Conservation (phyloP, 2,888 invertebrate species). For the Melipona beecheii region DNA sequence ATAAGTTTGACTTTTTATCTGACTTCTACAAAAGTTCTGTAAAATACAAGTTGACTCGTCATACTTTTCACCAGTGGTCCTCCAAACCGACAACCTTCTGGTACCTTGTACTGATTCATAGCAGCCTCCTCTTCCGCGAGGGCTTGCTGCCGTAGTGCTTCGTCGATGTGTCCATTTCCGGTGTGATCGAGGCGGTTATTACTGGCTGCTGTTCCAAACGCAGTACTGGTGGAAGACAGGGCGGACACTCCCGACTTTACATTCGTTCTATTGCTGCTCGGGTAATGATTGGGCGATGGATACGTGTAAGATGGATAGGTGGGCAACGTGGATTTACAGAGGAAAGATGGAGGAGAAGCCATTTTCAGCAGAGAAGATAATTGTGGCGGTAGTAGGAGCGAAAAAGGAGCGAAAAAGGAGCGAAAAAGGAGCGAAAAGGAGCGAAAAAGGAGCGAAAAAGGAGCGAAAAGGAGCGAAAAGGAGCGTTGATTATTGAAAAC, state of each 20-base stretch:
- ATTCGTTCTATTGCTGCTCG: constrained; percentile 92
- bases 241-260: constrained; percentile 95
- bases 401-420: constrained; percentile 74
- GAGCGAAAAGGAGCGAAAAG: constrained; percentile 73
- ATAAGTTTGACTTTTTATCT: no score
- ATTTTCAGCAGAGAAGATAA: constrained; percentile 61
- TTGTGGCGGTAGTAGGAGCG: constrained; percentile 71
- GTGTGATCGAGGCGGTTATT: constrained; percentile 88
- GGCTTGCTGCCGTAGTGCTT: constrained; percentile 92
- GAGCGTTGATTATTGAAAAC: constrained; percentile 82
- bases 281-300: constrained; percentile 76
- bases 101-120: constrained; percentile 97
- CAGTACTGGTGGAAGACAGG: constrained; percentile 93
- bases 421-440: constrained; percentile 75
- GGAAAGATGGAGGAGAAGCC: constrained; percentile 56
- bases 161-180: constrained; percentile 92
- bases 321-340: constrained; percentile 47
- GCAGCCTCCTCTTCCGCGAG: constrained; percentile 98
- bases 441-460: constrained; percentile 72
- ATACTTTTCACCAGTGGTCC: background rate
- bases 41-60: background rate
- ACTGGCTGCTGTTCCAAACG: constrained; percentile 93
- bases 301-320: constrained; percentile 55
- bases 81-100: background rate
- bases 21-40: background rate